A percentile compares a stretch with the other conserved stretches of the same genome.
These are phyloP conservation scores for Drosophila nr. perissopoda DNA, from an alignment of 2,888 invertebrate genomes.

Conservation along the genomic window DNA sequence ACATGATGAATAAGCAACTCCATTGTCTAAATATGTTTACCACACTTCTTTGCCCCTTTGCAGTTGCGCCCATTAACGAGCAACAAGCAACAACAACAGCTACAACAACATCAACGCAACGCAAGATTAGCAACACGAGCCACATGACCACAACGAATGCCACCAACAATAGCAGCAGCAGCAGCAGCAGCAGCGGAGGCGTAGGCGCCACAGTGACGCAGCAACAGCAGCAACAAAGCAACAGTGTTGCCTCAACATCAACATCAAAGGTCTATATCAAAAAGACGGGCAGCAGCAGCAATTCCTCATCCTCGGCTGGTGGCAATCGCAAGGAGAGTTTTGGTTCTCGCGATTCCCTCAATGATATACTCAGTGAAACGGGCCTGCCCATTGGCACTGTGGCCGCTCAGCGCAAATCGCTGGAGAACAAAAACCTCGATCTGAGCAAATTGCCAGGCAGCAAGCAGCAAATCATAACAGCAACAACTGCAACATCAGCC, in stretches of 20 bases:
- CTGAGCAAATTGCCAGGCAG: slow-evolving; percentile 76
- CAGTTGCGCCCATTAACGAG: slow-evolving; percentile 83
- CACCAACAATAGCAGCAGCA: slow-evolving; percentile 51
- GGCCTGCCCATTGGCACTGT: slow-evolving; percentile 85
- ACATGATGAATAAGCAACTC: slow-evolving; percentile 33
- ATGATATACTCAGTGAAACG: slow-evolving; percentile 84
- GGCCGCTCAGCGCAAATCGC: slow-evolving; percentile 86
- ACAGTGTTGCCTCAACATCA: slow-evolving; percentile 56
- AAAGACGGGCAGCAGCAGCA: slow-evolving; percentile 70
- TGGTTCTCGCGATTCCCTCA: slow-evolving; percentile 84
- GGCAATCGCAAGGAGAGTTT: slow-evolving; percentile 83
- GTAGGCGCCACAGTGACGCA: slow-evolving; percentile 48
- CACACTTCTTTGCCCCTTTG: slow-evolving; percentile 49
- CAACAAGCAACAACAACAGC: slow-evolving; percentile 1
- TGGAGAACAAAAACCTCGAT: slow-evolving; percentile 85
- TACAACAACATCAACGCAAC: slow-evolving; percentile 41
- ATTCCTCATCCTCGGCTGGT: slow-evolving; percentile 68
- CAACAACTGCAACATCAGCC: slow-evolving; percentile 50
- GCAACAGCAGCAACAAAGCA: slow-evolving; percentile 77
- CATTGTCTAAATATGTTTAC: slow-evolving; percentile 42
- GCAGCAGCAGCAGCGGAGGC: slow-evolving; percentile 41
- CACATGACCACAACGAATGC: slow-evolving; percentile 73
- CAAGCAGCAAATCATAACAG: slow-evolving; percentile 54
- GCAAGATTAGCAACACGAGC: slow-evolving; percentile 74
- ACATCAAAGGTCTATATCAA: slow-evolving; percentile 74